These are phyloP conservation scores for Temnothorax rugatulus DNA, from an alignment of 2,888 invertebrate genomes.

Conservation along the genomic window DNA sequence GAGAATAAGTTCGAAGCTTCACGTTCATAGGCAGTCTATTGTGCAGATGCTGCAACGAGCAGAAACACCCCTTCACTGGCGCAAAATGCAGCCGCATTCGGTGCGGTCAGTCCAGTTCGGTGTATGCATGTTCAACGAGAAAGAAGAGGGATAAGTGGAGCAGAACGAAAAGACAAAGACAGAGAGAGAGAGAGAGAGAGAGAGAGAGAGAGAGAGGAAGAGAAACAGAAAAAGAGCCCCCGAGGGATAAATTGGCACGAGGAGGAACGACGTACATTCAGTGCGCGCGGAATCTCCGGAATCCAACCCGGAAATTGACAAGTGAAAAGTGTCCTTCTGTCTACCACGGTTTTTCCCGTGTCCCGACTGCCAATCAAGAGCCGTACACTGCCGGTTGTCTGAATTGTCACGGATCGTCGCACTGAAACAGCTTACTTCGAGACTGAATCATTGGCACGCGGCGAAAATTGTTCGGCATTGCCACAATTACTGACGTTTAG, in stretches of 20 bases:
- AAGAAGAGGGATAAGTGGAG: conserved; percentile 5
- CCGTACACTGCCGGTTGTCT: conserved; percentile 12
- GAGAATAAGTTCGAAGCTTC: conserved; percentile 6
- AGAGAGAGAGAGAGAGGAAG: background rate
- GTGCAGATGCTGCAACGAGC: background rate
- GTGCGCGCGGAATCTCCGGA: conserved; percentile 38
- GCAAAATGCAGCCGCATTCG: conserved; percentile 29
- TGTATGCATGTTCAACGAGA: background rate
- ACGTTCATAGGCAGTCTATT: conserved; percentile 13
- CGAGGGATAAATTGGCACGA: conserved; percentile 34
- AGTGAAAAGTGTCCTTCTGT: conserved; percentile 39
- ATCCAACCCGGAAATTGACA: conserved; percentile 36
- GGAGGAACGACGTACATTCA: conserved; percentile 28
- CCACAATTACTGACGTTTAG: background rate
- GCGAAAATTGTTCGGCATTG: background rate
- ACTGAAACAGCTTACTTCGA: conserved; percentile 24
- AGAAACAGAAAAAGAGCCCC: conserved; percentile 1
- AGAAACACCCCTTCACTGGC: background rate
- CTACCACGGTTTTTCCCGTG: conserved; percentile 29
- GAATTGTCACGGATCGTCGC: conserved; percentile 33
- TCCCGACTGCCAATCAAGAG: conserved; percentile 41
- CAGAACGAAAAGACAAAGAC: background rate
- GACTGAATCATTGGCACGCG: background rate
- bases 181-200: background rate
- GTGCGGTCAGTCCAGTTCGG: background rate